A percentile compares a stretch with the other conserved stretches of the same genome.
Conservation (phyloP, 1,140 invertebrate species). For the Drosophila rhopaloa region DNA sequence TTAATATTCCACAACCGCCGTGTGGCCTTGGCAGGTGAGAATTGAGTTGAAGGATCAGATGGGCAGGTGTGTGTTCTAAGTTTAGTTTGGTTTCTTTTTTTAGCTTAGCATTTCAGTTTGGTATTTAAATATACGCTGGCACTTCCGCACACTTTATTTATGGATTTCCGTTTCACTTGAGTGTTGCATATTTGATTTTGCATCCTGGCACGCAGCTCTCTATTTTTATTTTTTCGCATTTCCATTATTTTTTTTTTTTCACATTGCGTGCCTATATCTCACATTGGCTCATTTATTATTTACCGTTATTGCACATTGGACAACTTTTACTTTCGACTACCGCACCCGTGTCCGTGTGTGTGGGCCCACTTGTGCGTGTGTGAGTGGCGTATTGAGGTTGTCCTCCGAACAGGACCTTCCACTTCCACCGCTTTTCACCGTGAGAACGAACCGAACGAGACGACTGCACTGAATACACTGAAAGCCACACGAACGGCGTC, state of each 20-base stretch:
- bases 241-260: conserved; percentile 1
- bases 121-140: conserved; percentile 25
- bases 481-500: conserved; percentile 47
- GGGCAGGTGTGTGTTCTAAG: not conserved
- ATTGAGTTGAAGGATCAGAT: conserved; percentile 20
- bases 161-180: conserved; percentile 42
- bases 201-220: conserved; percentile 27
- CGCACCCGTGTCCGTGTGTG: conserved; percentile 35
- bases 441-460: conserved; percentile 76
- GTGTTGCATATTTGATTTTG: conserved; percentile 63
- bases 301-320: conserved; percentile 64
- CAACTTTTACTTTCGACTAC: conserved; percentile 62
- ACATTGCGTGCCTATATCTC: conserved; percentile 35
- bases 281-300: conserved; percentile 66
- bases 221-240: conserved; percentile 1
- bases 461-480: conserved; percentile 84
- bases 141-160: conserved; percentile 43
- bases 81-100: conserved; percentile 1
- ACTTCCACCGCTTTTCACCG: conserved; percentile 40
- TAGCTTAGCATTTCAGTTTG: conserved; percentile 18
- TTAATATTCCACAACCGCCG: conserved; percentile 29
- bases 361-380: conserved; percentile 34
- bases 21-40: conserved; percentile 56
- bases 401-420: conserved; percentile 53
- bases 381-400: conserved; percentile 59